Conservation (phyloP, 2,797 vertebrate genomes). For the Enteromius paludinosus region DNA sequence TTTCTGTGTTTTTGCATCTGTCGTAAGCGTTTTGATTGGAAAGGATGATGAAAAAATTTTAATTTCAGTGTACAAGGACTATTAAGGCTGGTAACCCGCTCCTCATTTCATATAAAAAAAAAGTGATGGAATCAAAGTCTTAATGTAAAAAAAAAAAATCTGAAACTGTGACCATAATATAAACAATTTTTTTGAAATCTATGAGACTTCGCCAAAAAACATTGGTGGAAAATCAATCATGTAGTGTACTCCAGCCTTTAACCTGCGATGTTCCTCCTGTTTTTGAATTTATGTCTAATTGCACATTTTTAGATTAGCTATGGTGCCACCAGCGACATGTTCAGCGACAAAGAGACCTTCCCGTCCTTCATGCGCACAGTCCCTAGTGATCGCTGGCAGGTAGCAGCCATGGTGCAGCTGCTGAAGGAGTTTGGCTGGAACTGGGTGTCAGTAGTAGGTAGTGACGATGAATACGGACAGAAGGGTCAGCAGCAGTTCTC, state of each 20-base stretch:
- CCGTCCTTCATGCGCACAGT: constrained; percentile 90
- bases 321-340: constrained; percentile 81
- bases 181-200: background rate
- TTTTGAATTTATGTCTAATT: background rate
- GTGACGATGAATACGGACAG: constrained; percentile 85
- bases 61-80: no score
- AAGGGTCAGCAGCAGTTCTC: constrained; percentile 76
- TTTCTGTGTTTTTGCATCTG: no score
- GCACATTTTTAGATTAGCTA: constrained; percentile 84
- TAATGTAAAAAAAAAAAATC: background rate
- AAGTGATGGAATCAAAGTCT: no score
- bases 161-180: background rate
- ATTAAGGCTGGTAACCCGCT: no score
- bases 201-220: background rate
- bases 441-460: constrained; percentile 88
- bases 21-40: no score
- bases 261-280: background rate
- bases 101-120: no score
- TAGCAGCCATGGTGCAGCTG: constrained; percentile 75
- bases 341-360: constrained; percentile 80
- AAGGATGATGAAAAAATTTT: no score
- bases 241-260: background rate
- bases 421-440: constrained; percentile 83
- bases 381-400: constrained; percentile 82
- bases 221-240: background rate